Evolutionary conservation across 2,888 invertebrate species (phyloP).

Genomic region (Cataglyphis altisquamis): DNA sequence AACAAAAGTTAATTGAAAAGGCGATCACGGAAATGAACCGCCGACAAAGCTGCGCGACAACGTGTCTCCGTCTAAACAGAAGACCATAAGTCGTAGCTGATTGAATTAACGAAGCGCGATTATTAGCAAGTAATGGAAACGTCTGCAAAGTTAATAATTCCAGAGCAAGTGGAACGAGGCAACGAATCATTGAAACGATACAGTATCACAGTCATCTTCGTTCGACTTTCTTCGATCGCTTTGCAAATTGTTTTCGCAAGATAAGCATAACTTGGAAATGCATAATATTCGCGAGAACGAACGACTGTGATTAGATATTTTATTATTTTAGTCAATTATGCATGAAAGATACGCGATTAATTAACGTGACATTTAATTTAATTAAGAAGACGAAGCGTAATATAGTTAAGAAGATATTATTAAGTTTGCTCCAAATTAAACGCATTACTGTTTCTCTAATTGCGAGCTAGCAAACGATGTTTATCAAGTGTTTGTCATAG

Average conservation of each 20-base stretch:
- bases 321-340: conserved; percentile 8
- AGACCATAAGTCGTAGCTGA: conserved; percentile 40
- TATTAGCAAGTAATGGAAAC: conserved; percentile 50
- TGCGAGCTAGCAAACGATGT: background rate
- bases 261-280: conserved; percentile 11
- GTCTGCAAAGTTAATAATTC: conserved; percentile 50
- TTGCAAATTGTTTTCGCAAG: conserved; percentile 21
- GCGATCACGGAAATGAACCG: conserved; percentile 43
- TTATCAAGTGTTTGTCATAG: background rate
- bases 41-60: conserved; percentile 46
- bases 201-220: background rate
- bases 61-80: conserved; percentile 49
- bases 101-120: conserved; percentile 51
- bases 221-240: conserved; percentile 22
- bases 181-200: conserved; percentile 20
- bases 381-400: background rate
- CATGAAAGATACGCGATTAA: conserved; percentile 33
- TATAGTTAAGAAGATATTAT: background rate
- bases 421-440: background rate
- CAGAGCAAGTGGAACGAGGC: conserved; percentile 19
- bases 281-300: background rate
- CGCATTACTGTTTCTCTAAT: background rate
- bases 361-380: conserved; percentile 9
- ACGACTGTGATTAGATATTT: background rate
- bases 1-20: conserved; percentile 12